Evolutionary conservation across 1,140 invertebrate species (phyloP).

Genomic region (Whitmania pigra): DNA sequence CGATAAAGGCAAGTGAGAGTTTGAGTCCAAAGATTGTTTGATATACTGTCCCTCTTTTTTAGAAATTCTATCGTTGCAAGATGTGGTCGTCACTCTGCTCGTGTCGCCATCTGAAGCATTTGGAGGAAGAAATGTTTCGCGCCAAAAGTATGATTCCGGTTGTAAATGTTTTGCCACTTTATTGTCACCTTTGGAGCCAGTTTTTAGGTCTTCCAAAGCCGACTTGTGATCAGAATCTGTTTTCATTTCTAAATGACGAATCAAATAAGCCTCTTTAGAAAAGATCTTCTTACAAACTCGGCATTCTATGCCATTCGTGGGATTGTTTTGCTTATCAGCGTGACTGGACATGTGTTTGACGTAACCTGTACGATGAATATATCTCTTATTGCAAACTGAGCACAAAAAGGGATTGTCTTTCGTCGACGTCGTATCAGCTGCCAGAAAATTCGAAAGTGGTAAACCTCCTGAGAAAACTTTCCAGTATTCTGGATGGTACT

Average conservation of each 20-base stretch:
- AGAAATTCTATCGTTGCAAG: background rate
- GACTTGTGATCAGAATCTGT: conserved; percentile 11
- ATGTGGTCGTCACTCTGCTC: background rate
- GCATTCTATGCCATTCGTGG: conserved; percentile 4
- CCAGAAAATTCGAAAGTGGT: conserved; percentile 22
- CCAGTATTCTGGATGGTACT: conserved; percentile 24
- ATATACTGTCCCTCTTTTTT: background rate
- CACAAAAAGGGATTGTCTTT: conserved; percentile 19
- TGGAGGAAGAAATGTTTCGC: background rate
- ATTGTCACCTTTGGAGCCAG: background rate
- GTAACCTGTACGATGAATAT: conserved; percentile 22
- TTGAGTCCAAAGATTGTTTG: background rate
- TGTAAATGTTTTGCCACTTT: too few species aligned
- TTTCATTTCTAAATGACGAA: conserved; percentile 23
- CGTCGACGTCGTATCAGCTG: background rate
- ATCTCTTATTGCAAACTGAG: conserved; percentile 22
- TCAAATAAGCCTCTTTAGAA: conserved; percentile 21
- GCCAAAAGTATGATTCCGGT: background rate
- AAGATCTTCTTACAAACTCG: conserved; percentile 21
- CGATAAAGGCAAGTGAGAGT: background rate
- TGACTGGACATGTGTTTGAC: conserved; percentile 22
- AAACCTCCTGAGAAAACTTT: conserved; percentile 21
- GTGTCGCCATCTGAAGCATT: background rate
- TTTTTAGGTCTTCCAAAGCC: conserved; percentile 2
- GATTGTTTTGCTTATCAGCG: background rate